Percentiles rank a stretch among this genome's conserved stretches.
Evolutionary conservation across 1,140 invertebrate genomes (phyloP).

Genomic region (Drosophila orena): DNA sequence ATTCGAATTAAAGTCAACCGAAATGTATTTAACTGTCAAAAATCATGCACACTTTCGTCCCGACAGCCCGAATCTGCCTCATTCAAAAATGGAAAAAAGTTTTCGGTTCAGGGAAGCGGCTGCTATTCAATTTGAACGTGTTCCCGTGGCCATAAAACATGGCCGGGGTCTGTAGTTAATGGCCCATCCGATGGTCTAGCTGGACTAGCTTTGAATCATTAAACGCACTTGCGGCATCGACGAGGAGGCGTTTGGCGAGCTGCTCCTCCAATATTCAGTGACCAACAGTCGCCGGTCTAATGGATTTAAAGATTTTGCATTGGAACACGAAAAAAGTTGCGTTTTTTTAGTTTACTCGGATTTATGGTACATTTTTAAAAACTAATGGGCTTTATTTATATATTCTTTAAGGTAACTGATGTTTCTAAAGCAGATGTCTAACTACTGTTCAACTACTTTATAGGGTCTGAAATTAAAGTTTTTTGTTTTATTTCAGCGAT

Average conservation of each 20-base stretch:
- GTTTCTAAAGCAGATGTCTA: background rate
- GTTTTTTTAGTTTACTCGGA: conserved; percentile 25
- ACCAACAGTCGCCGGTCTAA: conserved; percentile 22
- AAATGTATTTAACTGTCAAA: conserved; percentile 61
- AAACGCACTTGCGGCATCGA: conserved; percentile 70
- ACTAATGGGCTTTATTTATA: background rate
- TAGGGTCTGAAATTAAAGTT: too few relatives aligned
- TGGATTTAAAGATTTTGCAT: conserved; percentile 34
- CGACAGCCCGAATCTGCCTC: background rate
- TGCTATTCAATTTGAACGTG: conserved; percentile 57
- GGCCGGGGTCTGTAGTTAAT: conserved; percentile 72
- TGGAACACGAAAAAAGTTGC: conserved; percentile 16
- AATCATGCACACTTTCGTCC: conserved; percentile 50
- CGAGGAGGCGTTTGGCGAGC: conserved; percentile 1
- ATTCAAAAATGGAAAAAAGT: conserved; percentile 56
- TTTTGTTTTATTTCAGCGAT: too few relatives aligned
- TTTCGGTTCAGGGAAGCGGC: conserved; percentile 34
- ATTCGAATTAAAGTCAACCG: conserved; percentile 54
- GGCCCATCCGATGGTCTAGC: conserved; percentile 60
- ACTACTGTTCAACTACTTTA: too few relatives aligned
- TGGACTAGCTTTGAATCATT: conserved; percentile 66
- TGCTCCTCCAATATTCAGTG: conserved; percentile 14
- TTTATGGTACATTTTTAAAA: conserved; percentile 20
- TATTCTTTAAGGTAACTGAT: background rate
- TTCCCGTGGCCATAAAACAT: conserved; percentile 75